Conservation (phyloP, 2,113 vertebrate species). For the Pelmatolapia mariae region DNA sequence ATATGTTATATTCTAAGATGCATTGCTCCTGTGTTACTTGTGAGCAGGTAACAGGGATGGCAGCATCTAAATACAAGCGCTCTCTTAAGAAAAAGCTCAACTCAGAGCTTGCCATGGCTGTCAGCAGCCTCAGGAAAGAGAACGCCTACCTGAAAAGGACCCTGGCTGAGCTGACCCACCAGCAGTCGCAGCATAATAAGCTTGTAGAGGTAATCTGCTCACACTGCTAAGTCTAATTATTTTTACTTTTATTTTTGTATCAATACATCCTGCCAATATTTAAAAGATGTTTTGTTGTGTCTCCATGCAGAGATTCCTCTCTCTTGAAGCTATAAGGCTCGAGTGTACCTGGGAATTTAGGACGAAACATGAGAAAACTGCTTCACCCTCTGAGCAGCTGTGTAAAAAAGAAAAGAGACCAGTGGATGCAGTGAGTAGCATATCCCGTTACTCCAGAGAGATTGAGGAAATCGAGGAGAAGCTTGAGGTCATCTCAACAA, state of each 20-base stretch:
- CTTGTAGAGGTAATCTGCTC: conserved; percentile 70
- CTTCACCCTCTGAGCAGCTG: conserved; percentile 62
- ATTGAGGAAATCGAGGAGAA: conserved; percentile 61
- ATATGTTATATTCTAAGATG: neutral
- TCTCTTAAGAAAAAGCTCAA: neutral
- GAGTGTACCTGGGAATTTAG: conserved; percentile 53
- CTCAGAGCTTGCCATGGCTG: conserved; percentile 28
- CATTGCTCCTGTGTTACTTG: neutral
- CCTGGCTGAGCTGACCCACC: neutral
- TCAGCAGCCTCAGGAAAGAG: conserved; percentile 60
- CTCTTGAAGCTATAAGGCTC: conserved; percentile 69
- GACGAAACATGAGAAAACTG: conserved; percentile 70
- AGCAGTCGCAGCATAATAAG: conserved; percentile 47
- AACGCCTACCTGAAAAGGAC: conserved; percentile 42
- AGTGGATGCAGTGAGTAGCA: neutral
- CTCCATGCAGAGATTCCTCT: conserved; percentile 74
- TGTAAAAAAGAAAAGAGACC: neutral
- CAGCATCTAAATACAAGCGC: neutral
- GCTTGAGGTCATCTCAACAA: conserved; percentile 58
- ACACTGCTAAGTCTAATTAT: neutral
- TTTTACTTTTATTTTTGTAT: neutral
- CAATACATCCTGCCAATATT: neutral
- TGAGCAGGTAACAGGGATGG: neutral
- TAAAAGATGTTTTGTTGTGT: neutral
- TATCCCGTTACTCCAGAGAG: conserved; percentile 65